Evolutionary conservation across 2,888 invertebrate genomes (phyloP).

Genomic region (Nephrotoma guestfalica): DNA sequence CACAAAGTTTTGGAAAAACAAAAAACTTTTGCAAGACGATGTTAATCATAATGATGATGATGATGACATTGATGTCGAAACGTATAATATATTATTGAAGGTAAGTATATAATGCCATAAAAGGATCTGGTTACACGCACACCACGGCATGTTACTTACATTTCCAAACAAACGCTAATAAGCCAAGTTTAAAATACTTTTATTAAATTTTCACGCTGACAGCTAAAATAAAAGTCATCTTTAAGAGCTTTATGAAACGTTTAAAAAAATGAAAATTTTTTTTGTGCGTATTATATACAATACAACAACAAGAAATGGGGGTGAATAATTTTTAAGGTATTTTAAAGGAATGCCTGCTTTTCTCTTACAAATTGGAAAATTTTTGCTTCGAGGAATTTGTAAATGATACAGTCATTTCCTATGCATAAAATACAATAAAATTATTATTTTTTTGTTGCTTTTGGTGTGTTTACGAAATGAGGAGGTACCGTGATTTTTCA

Average conservation of each 20-base stretch:
- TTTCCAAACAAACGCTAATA: background rate
- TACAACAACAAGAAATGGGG: too few species aligned
- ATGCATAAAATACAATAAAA: background rate
- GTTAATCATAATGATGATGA: too few species aligned
- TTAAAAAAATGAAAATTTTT: too few species aligned
- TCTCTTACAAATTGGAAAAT: background rate
- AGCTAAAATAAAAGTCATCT: background rate
- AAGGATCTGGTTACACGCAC: background rate
- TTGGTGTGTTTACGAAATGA: too few species aligned
- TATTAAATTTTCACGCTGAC: background rate
- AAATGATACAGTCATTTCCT: background rate
- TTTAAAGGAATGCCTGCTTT: background rate
- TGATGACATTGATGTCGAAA: background rate
- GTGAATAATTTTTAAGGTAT: background rate
- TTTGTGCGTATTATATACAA: too few species aligned
- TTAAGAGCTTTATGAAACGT: background rate
- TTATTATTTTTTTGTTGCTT: background rate
- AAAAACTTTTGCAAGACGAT: background rate
- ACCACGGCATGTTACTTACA: background rate
- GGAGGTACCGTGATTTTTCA: too few species aligned
- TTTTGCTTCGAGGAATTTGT: background rate
- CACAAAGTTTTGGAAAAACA: background rate
- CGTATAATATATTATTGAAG: background rate
- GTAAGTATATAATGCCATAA: background rate
- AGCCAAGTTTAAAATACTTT: background rate